Evolutionary conservation across 2,888 invertebrate species (phyloP).

Genomic region (Villa cingulata): DNA sequence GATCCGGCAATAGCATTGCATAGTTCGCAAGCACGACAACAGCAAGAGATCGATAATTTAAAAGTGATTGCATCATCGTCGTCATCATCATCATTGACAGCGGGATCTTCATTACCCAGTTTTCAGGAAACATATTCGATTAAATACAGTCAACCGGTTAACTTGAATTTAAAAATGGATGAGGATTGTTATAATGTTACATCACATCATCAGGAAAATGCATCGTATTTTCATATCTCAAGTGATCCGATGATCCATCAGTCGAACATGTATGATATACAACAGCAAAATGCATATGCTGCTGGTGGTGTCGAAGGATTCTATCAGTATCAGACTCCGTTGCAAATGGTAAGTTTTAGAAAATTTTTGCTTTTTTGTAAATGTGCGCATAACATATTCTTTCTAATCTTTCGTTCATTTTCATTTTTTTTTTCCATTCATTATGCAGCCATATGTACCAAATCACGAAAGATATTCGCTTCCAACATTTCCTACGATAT

Average conservation of each 20-base stretch:
- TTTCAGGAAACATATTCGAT: conserved; percentile 81
- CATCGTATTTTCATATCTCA: conserved; percentile 26
- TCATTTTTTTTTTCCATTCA: background rate
- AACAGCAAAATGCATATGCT: conserved; percentile 19
- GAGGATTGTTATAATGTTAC: conserved; percentile 56
- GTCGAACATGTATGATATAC: conserved; percentile 30
- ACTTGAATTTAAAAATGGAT: conserved; percentile 67
- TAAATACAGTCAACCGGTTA: conserved; percentile 51
- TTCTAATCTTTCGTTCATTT: background rate
- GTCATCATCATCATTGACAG: conserved; percentile 23
- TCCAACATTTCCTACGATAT: conserved; percentile 54
- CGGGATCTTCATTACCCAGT: conserved; percentile 59
- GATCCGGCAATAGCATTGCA: conserved; percentile 34
- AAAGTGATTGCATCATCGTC: conserved; percentile 15
- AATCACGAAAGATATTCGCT: conserved; percentile 55
- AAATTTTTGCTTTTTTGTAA: too few relatives aligned
- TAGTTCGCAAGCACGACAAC: conserved; percentile 19
- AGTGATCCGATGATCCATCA: conserved; percentile 34
- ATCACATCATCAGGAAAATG: conserved; percentile 15
- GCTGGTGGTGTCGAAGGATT: conserved; percentile 15
- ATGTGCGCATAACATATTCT: too few relatives aligned
- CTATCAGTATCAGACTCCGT: conserved; percentile 18
- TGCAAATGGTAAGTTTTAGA: conserved; percentile 27
- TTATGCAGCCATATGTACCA: conserved; percentile 30
- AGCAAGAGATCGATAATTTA: conserved; percentile 9